Evolutionary conservation across 2,113 vertebrate species (phyloP).

Genomic region (Alexandromys fortis): DNA sequence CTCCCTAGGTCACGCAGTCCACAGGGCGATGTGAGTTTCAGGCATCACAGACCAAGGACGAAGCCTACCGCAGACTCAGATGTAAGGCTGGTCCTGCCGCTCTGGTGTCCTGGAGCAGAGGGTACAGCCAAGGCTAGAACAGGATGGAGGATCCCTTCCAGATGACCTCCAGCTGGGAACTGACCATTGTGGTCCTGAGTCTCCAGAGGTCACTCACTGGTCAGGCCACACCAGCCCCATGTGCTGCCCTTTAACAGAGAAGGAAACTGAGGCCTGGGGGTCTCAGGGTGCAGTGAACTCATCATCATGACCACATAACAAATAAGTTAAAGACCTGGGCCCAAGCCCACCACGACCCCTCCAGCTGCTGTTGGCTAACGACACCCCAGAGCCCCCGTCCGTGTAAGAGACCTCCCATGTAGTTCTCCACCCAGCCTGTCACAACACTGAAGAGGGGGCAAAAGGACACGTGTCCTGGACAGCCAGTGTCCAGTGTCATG

Average conservation of each 20-base stretch:
- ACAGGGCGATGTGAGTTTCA: fast-evolving
- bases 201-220: background rate
- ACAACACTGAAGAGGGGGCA: background rate
- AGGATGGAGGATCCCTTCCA: too few relatives aligned
- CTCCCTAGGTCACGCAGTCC: fast-evolving
- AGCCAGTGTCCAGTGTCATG: background rate
- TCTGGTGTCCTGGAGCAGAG: background rate
- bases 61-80: background rate
- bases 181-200: background rate
- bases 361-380: background rate
- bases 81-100: fast-evolving
- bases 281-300: fast-evolving
- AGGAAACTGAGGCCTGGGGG: background rate
- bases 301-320: fast-evolving
- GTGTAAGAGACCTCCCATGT: background rate
- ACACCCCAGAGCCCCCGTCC: too few relatives aligned
- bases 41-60: background rate
- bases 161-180: background rate
- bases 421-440: background rate
- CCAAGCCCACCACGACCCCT: fast-evolving
- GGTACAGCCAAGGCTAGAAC: background rate
- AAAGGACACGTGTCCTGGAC: conserved; percentile 26
- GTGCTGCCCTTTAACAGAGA: background rate
- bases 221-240: fast-evolving
- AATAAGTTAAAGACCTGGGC: too few relatives aligned